A percentile compares a stretch with the other conserved stretches of the same genome.
These are phyloP conservation scores for Nothobranchius kuhntae DNA, from an alignment of 2,113 vertebrate species.

Conservation along the genomic window DNA sequence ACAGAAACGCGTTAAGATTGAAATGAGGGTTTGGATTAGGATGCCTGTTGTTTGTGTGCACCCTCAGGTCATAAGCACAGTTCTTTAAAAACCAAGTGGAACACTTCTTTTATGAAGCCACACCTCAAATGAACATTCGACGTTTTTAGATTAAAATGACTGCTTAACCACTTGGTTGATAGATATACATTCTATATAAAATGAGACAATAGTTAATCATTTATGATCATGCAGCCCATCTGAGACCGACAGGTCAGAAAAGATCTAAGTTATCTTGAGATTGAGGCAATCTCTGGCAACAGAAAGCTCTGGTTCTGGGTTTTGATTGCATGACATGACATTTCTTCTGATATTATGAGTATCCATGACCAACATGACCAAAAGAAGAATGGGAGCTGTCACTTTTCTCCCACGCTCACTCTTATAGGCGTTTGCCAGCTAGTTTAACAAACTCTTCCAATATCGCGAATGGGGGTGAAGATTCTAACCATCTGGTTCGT, in stretches of 20 bases:
- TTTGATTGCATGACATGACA: not conserved
- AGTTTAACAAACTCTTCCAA: slow-evolving; percentile 4
- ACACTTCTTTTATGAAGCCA: too few species aligned
- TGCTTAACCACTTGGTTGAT: too few species aligned
- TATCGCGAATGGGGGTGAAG: not conserved
- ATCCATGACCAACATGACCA: not conserved
- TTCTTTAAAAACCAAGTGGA: not conserved
- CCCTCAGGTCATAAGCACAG: not conserved
- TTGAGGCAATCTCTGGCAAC: slow-evolving; percentile 20
- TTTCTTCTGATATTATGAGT: not conserved
- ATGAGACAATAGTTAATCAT: too few species aligned
- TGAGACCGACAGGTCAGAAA: slow-evolving; percentile 24
- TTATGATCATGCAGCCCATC: too few species aligned
- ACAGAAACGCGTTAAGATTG: too few species aligned
- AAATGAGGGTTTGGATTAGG: too few species aligned
- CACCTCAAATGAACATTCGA: too few species aligned
- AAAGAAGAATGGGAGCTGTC: not conserved
- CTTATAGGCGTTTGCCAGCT: not conserved
- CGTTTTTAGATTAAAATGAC: too few species aligned
- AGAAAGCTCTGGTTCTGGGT: not conserved
- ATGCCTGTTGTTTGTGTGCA: too few species aligned
- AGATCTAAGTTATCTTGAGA: slow-evolving; percentile 20
- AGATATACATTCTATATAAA: too few species aligned
- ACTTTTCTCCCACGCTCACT: not conserved
- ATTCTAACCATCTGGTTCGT: not conserved